Base-by-base conservation (phyloP, 2,797 vertebrate genomes). In the Phataginus tetradactyla region DNA sequence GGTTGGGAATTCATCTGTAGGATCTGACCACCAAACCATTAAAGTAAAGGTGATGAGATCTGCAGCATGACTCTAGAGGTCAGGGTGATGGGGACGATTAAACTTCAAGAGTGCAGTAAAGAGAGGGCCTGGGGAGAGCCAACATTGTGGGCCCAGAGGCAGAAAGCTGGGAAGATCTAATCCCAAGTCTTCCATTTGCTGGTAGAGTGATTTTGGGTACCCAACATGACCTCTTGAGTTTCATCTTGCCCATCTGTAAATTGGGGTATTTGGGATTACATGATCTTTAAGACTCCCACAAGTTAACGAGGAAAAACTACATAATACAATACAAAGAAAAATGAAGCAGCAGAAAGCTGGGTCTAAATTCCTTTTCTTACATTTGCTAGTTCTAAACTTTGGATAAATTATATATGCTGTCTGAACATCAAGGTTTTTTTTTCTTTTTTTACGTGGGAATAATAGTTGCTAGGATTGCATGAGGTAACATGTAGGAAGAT, bases 51-150 rank as follows among this genome's bases (percentile, higher is more conserved):
- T 32, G 32, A 78, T 39, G 27, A 86, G 7, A 37, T 61, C 63
- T 25, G 18, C 49, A 39, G n/a, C 27, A 4, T 34, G 59, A 39
- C 45, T 51, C 29, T 14, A 25, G 51, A 63, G 55, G 21, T 59
- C 29, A 49, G 66, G 29, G 72, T 68, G 51, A 42, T 0, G 9
- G 7, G 29, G 72, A 57, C 9, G 49, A 45, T 51, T 57, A 57
- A 42, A 61, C 34, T 0, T 1, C 49, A 25, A 57, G n/a, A 32
- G 17, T 20, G 13, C 7, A 3, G 25, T 55, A 61, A 83, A 87
- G 45, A 66, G 7, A 29, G 42, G 37, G n/a, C 5, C 0, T 0
- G 1, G 5, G 45, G n/a, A 69, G 20, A n/a, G 45, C 10, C 49
- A 29, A 8, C 14, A 15, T 13, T 42, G 68, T 45, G 57, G 51